Base-by-base conservation (phyloP, 1,140 invertebrate genomes). In the Pentalonia nigronervosa region DNA sequence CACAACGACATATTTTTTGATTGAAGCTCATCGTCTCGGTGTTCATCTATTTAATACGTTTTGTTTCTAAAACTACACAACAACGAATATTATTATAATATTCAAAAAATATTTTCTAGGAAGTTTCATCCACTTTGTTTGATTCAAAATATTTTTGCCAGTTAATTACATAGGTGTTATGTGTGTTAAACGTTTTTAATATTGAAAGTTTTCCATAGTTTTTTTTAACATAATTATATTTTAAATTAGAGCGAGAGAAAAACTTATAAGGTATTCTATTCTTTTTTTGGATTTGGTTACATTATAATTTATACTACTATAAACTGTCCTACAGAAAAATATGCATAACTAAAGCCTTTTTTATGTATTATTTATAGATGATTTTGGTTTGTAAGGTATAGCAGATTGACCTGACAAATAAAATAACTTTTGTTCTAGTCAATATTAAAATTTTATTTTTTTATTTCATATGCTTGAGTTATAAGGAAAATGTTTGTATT, bases 21-120 rank as follows among this genome's bases (percentile, higher is more conserved):
- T 93, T 84, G 47, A 93, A 93, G 36, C 91, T 93, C 45, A 47
- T 83, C 45, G 67, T 83, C 21, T 81, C n/a, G 90, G 60, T 91
- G n/a, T 76, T 91, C 30, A 48, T 76, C 90, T 91, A 81, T 9
- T 48, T 21, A 53, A 76, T 76, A 67, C 60, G 4, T n/a, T 34
- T 50, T 48, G 41, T 91, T 81, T 81, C 90, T 91, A 81, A 47
- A 89, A 47, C 87, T 90, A 36, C 11, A 34, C 20, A 88, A 88
- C 47, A 50, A 88, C 14, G 20, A 88, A 36, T 36, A n/a, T 87
- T 45, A 48, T 36, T n/a, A 7, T 41, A 30, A 84, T 30, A 50
- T 30, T 48, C 7, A 41, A n/a, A 87, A 48, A 87, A 86, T 47
- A 47, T 86, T 30, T 45, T n/a, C 30, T 48, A 11, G 9, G 14